Percentiles rank a stretch among this genome's conserved stretches.
These are phyloP conservation scores for Betta splendens DNA, from an alignment of 2,797 vertebrate genomes.

Conservation along the genomic window DNA sequence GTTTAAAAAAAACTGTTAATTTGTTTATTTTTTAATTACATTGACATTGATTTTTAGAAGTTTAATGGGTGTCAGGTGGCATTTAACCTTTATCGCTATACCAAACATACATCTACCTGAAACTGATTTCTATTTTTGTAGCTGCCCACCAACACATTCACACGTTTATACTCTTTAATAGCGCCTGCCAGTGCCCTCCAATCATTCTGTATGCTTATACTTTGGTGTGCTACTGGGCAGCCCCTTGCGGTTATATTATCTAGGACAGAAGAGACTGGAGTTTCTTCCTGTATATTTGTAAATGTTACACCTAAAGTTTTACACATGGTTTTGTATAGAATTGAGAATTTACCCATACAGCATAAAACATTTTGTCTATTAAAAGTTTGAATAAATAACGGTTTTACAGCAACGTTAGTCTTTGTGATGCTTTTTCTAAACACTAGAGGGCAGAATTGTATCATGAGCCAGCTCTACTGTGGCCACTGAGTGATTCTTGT, in stretches of 20 bases:
- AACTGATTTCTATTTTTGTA: slow-evolving; percentile 70
- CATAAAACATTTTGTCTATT: slow-evolving; percentile 77
- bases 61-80: slow-evolving; percentile 34
- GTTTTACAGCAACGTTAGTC: slow-evolving; percentile 58
- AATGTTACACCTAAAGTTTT: slow-evolving; percentile 95
- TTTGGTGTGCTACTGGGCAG: slow-evolving; percentile 44
- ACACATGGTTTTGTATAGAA: slow-evolving; percentile 96
- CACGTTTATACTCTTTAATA: slow-evolving; percentile 60
- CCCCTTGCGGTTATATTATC: slow-evolving; percentile 38
- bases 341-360: slow-evolving; percentile 92
- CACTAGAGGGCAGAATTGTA: slow-evolving; percentile 66
- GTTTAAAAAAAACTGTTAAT: slow-evolving; percentile 12
- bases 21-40: slow-evolving; percentile 19
- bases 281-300: slow-evolving; percentile 97
- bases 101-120: slow-evolving; percentile 65
- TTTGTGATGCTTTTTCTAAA: not conserved
- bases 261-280: slow-evolving; percentile 63
- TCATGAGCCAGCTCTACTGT: not conserved
- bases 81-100: slow-evolving; percentile 55
- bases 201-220: slow-evolving; percentile 41
- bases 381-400: slow-evolving; percentile 74
- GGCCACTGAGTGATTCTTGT: not conserved
- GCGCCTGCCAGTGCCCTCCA: slow-evolving; percentile 38
- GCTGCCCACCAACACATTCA: slow-evolving; percentile 44
- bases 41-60: slow-evolving; percentile 35